Evolutionary conservation across 1,140 invertebrate genomes (phyloP), one percentile per base, ranked within the genome.

Genomic region (Myzus persicae): DNA sequence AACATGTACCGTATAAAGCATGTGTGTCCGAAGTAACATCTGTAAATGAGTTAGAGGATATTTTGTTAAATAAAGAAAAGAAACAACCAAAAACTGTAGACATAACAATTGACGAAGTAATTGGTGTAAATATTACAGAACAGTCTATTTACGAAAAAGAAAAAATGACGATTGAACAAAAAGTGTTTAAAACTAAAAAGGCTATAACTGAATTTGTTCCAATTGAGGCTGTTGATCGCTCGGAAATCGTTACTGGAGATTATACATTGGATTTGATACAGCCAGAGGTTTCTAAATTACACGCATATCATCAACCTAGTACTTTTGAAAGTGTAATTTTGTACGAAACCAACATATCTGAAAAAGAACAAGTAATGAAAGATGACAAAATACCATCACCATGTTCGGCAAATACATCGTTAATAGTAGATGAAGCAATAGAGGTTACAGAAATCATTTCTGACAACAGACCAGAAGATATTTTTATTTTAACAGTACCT

Each of bases 301-400:
- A 93, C 31, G 91, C 91, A 42, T 8, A 48, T 51, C 81, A 31
- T 40, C 31, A 93, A 84, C 81, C 76, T 46, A 54, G 46, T 40
- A 93, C 91, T 24, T 85, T 51, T 40, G 91, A 93, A 90, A 92
- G 94, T 87, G 59, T 94, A 20, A 90, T 93, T 90, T 76, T 94
- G 84, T 90, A 94, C 31, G 95, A 96, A 95, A 95, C 95, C 6
- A 95, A 94, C 31, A 90, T 95, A 20, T 94, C 95, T 54, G 94
- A 94, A 93, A 95, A 94, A 91, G 93, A 95, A 90, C 94, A 94
- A 36, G 94, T 94, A 36, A 95, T 96, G 38, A 93, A 95, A 82
- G 93, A 91, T 7, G 94, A 95, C 94, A 94, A 94, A 67, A 94
- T 94, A 38, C 94, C 94, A 9, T 81, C 94, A 22, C 82, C 94